Conservation (phyloP, 1,140 invertebrate species). For the Thaumetopoea pityocampa region DNA sequence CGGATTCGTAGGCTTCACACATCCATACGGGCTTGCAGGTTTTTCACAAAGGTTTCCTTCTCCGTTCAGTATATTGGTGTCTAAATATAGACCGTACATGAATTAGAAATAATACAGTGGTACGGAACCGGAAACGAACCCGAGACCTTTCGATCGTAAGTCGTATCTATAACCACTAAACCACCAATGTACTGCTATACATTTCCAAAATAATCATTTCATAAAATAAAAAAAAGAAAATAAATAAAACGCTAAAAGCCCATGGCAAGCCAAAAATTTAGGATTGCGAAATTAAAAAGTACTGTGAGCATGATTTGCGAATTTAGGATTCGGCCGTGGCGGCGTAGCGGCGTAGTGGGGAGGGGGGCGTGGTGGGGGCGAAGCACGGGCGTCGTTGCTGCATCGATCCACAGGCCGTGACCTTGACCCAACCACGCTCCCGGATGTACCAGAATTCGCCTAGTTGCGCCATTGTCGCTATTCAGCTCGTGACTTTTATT, state of each 20-base stretch:
- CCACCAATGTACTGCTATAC: too few species aligned
- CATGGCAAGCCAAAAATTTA: slow-evolving; percentile 14
- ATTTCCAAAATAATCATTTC: too few species aligned
- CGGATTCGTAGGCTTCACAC: too few species aligned
- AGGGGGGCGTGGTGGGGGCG: slow-evolving; percentile 32
- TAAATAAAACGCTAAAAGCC: slow-evolving; percentile 18
- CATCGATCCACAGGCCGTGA: slow-evolving; percentile 75
- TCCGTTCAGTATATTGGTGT: too few species aligned
- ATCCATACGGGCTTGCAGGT: too few species aligned
- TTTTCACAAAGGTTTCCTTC: too few species aligned
- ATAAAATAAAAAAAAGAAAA: slow-evolving; percentile 15
- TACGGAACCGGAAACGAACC: too few species aligned
- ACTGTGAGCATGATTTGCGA: slow-evolving; percentile 31
- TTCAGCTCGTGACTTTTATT: slow-evolving; percentile 61
- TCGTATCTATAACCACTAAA: too few species aligned
- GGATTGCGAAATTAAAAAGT: slow-evolving; percentile 22
- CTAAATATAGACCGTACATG: too few species aligned
- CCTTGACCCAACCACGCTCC: slow-evolving; percentile 70
- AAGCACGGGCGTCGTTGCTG: slow-evolving; percentile 58
- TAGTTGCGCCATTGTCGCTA: slow-evolving; percentile 65
- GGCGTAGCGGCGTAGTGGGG: slow-evolving; percentile 34
- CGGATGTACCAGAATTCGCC: slow-evolving; percentile 56
- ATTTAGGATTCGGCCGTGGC: slow-evolving; percentile 33
- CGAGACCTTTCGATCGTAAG: too few species aligned
- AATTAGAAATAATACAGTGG: too few species aligned